These are phyloP conservation scores for Cygnus atratus DNA, from an alignment of 2,113 vertebrate genomes.

Conservation along the genomic window DNA sequence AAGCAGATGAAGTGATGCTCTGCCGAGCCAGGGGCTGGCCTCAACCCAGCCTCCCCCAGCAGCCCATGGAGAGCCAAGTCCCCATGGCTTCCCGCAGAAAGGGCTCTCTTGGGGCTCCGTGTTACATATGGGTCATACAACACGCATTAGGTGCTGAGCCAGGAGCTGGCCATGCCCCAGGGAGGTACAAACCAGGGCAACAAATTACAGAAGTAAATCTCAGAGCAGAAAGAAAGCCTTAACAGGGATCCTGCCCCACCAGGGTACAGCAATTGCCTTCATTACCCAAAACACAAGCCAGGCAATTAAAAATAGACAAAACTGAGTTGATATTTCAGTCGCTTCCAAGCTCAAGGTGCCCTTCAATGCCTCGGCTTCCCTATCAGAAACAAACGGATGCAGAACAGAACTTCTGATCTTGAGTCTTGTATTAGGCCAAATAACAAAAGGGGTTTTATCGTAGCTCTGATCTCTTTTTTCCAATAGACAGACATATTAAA, in stretches of 20 bases:
- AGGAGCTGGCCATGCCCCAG: not conserved
- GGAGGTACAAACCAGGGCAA: not conserved
- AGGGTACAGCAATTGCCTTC: not conserved
- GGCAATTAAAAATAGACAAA: not conserved
- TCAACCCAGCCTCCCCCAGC: not conserved
- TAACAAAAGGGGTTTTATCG: slow-evolving; percentile 11
- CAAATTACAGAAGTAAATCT: not conserved
- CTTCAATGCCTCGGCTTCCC: not conserved
- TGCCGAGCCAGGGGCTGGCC: not conserved
- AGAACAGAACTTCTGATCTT: not conserved
- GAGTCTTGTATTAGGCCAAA: not conserved
- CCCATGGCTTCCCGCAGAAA: not conserved
- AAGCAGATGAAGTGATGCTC: not conserved
- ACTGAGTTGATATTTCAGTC: not conserved
- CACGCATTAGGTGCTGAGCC: not conserved
- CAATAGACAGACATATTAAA: not conserved
- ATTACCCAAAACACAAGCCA: not conserved
- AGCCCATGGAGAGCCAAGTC: not conserved
- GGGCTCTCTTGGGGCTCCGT: not conserved
- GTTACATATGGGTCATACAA: not conserved
- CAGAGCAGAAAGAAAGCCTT: not conserved
- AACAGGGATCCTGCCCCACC: not conserved
- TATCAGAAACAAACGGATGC: not conserved
- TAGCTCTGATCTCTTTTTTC: slow-evolving; percentile 5
- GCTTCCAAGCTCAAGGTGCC: not conserved